Evolutionary conservation across 1,140 invertebrate genomes (phyloP), one percentile per base, ranked within the genome.

Genomic region (Dolichoris vasculosae): DNA sequence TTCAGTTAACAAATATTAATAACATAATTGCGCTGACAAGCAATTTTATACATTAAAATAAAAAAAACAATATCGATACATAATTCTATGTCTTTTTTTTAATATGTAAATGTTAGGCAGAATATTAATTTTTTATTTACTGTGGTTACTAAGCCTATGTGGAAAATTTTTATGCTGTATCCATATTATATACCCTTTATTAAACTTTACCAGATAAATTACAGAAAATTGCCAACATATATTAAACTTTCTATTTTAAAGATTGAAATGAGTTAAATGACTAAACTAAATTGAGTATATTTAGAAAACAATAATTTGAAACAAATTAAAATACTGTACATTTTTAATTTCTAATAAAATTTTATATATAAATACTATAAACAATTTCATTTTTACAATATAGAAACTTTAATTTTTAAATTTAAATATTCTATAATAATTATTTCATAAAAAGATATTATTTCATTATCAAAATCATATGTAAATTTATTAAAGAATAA

Each of bases 21-120:
- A 69, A 35, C 38, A 35, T 69, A 69, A 69, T 69, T 69, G 64
- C 0, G 1, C 15, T 69, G 2, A 69, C 64, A 35, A 69, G 32
- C 64, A 32, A 17, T 69, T 38, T 17, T 7, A 3, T 1, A 13
- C 8, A 9, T 35, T 13, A 69, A 69, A 69, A 15, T 69, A 35
- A 69, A 32, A 69, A 69, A 69, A 69, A 35, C 30, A 69, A 35
- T 63, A 23, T 63, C 59, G 59, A 63, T 69, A n/a, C 64, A n/a
- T 69, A 69, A 69, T 69, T n/a, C 64, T 38, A 32, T 69, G 30
- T n/a, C 64, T 69, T 32, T 32, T n/a, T 30, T 64, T 17, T 26
- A 6, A 64, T 7, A 64, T 69, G 30, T 35, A 69, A 35, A 69
- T 69, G 3, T 38, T 35, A 69, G 2, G 6, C 9, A 71, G 35